phyloP scores from a whole-genome alignment of 2,888 invertebrate genomes.

The Calameuta pallipes region DNA sequence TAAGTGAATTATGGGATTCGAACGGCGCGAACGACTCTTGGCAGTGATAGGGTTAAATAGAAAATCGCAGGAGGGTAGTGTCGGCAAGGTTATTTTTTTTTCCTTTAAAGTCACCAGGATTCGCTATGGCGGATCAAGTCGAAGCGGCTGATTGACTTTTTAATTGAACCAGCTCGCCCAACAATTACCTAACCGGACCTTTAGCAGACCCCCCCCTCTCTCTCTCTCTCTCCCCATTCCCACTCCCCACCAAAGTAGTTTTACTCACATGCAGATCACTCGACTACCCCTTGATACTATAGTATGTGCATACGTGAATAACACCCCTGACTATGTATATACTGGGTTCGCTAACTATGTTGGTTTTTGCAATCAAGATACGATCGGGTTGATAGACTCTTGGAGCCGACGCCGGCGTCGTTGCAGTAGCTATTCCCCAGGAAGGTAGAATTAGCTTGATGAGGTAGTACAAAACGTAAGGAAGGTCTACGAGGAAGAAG shows the following conservation, averaged over 20 bases:
- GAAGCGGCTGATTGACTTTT: slow-evolving; percentile 61
- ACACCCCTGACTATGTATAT: slow-evolving; percentile 22
- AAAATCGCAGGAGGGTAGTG: neutral
- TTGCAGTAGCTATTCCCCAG: neutral
- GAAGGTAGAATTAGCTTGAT: neutral
- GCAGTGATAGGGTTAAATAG: neutral
- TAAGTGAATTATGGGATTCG: neutral
- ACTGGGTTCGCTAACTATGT: slow-evolving; percentile 32
- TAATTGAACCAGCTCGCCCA: slow-evolving; percentile 59
- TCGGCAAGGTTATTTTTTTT: neutral
- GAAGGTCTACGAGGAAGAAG: neutral
- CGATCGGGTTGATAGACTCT: slow-evolving; percentile 27
- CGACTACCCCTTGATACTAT: slow-evolving; percentile 7
- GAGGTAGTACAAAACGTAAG: neutral
- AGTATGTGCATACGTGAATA: neutral
- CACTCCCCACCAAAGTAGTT: slow-evolving; percentile 18
- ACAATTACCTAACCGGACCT: slow-evolving; percentile 50
- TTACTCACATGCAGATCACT: slow-evolving; percentile 13
- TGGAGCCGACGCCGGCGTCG: slow-evolving; percentile 23
- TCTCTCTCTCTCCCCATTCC: slow-evolving; percentile 20
- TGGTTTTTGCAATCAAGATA: slow-evolving; percentile 45
- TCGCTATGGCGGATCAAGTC: neutral
- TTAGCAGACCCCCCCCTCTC: slow-evolving; percentile 27
- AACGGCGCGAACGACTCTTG: neutral
- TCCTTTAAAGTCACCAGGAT: neutral